phyloP scores from a whole-genome alignment of 2,113 vertebrate species.

The Alectura lathami region DNA sequence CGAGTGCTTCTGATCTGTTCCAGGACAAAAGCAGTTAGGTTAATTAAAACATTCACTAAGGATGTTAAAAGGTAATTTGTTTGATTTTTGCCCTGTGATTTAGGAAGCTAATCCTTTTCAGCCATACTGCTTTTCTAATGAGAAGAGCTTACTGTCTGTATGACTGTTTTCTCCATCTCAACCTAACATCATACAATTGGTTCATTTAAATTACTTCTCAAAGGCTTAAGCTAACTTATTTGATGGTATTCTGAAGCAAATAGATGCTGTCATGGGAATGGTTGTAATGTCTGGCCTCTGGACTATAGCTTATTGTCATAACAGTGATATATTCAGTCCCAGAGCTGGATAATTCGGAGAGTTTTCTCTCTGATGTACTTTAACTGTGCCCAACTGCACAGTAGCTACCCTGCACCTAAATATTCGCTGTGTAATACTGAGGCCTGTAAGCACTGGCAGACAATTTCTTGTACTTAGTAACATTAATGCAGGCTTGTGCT shows the following conservation, averaged over 20 bases:
- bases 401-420: not conserved
- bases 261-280: not conserved
- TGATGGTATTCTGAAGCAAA: conserved; percentile 15
- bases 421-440: not conserved
- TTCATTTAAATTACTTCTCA: conserved; percentile 28
- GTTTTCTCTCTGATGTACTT: not conserved
- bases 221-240: conserved; percentile 4
- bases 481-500: not conserved
- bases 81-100: conserved; percentile 45
- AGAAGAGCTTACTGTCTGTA: not conserved
- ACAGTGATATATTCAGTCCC: not conserved
- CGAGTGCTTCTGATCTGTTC: conserved; percentile 17
- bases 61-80: conserved; percentile 16
- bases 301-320: not conserved
- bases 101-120: conserved; percentile 28
- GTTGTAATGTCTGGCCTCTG: not conserved
- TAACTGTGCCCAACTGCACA: not conserved
- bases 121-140: not conserved
- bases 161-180: not conserved
- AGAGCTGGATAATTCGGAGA: not conserved
- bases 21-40: conserved; percentile 31
- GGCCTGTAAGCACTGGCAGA: not conserved
- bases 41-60: conserved; percentile 44
- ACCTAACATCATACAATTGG: not conserved
- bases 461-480: not conserved